Base-by-base conservation (phyloP, 2,113 vertebrate species). In the Psittacara wagleri region DNA sequence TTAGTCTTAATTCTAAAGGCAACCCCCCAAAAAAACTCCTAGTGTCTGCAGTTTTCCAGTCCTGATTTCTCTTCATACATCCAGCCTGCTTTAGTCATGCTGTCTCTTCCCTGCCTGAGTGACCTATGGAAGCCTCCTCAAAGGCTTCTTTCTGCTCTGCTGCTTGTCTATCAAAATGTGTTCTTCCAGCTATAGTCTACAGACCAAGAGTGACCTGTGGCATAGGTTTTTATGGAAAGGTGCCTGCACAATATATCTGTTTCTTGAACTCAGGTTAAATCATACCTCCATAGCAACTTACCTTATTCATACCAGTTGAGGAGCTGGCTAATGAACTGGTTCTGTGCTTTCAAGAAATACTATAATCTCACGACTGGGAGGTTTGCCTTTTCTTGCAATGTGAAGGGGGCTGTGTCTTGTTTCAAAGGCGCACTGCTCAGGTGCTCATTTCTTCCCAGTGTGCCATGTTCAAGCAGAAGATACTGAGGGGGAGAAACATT, bases 1-100 rank as follows among this genome's bases (percentile, higher is more conserved):
- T 68, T 76, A 59, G 31, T 81, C 54, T 75, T 77, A 24, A 55
- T 78, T 91, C 24, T 87, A 31, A 92, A 87, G 31, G 33, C 61
- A 84, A 3, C 4, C 4, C 10, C 23, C 6, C 2, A 1, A 22
- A 61, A 78, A 61, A 9, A 9, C 2, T 2, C 0, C 16, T 41
- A 2, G 1, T 70, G 17, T 77, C 49, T 57, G 43, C 25, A 77
- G 27, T 68, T 74, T 70, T 61, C 33, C 2, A 2, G 15, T 54
- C 37, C 25, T 51, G 31, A 46, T 82, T 94, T 84, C 25, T 13
- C 11, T 37, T 67, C 9, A 28, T 67, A 27, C 24, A 69, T 29
- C 1, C 1, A 86, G 16, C 24, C 59, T 86, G 17, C n/a, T 51
- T 13, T 57, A 68, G 25, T 37, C 18, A 8, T 23, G 49, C 61